phyloP scores from a whole-genome alignment of 2,797 vertebrate species.

The Acanthurus lineatus region DNA sequence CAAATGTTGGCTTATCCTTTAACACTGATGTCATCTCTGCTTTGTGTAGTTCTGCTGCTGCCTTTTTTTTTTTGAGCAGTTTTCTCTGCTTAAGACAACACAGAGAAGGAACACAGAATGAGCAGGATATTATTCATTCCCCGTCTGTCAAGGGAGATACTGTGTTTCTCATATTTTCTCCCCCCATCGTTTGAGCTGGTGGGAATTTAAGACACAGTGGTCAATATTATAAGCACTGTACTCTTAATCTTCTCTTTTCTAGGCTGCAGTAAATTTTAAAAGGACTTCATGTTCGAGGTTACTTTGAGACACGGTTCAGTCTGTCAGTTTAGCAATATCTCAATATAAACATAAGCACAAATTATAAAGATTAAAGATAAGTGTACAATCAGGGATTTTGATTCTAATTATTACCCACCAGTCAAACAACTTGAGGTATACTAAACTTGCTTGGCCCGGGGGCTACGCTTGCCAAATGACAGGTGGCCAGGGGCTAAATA shows the following conservation, averaged over 20 bases:
- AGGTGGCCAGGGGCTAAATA: too few relatives aligned
- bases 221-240: slow-evolving; percentile 56
- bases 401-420: background rate
- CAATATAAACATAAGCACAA: background rate
- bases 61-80: slow-evolving; percentile 24
- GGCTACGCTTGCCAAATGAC: too few relatives aligned
- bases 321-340: slow-evolving; percentile 13
- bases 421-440: background rate
- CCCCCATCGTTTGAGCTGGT: slow-evolving; percentile 53
- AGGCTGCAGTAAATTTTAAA: slow-evolving; percentile 31
- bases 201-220: slow-evolving; percentile 63
- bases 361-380: background rate
- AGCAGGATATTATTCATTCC: slow-evolving; percentile 70
- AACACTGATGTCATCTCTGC: slow-evolving; percentile 54
- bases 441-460: too few relatives aligned
- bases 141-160: slow-evolving; percentile 64
- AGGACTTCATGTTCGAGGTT: background rate
- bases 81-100: slow-evolving; percentile 71
- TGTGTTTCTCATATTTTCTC: slow-evolving; percentile 54
- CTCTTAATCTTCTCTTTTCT: slow-evolving; percentile 12
- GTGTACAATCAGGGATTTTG: too few relatives aligned
- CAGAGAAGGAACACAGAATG: slow-evolving; percentile 38
- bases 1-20: slow-evolving; percentile 25
- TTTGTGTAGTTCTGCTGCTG: slow-evolving; percentile 26
- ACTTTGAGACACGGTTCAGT: background rate